Evolutionary conservation across 2,113 vertebrate species (phyloP), one percentile per base, ranked within the genome.

Genomic region (Toxostoma redivivum): DNA sequence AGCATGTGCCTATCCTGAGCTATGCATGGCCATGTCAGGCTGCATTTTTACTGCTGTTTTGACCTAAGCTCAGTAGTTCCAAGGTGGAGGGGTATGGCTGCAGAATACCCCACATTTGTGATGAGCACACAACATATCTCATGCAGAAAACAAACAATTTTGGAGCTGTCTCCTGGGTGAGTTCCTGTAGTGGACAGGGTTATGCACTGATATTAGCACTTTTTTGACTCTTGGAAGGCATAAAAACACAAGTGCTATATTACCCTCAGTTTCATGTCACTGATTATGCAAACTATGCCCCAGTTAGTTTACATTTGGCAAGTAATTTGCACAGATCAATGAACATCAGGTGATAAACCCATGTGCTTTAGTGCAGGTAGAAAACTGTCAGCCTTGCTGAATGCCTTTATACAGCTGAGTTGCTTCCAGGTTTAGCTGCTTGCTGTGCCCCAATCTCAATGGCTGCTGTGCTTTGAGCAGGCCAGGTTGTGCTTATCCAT

Each of bases 231-330:
- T 44, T 79, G 56, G 11, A n/a, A 65, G 37, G 53, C 48, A 76
- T 20, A 83, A 33, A 54, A 64, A 37, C 13, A 16, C 27, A 88
- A 65, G 24, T 44, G 47, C 21, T 23, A 15, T 22, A 11, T 69
- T 71, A 48, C 33, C 58, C 28, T 69, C 38, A 44, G 62, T 56
- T 93, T 80, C 33, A 30, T 30, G 37, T 31, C 6, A 1, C 38
- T 62, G 35, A 42, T 71, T 74, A 81, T 81, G 77, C 35, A 95
- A 76, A 92, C 91, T 70, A 37, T 21, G 40, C 37, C 35, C 6
- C 10, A 71, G 40, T 67, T 90, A 84, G n/a, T 69, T 94, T 56
- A 78, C 24, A 53, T 78, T 60, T 84, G 35, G 72, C 44, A 81
- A 89, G 18, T 37, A 37, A 67, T 91, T 95, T 88, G 38, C 47